Conservation (phyloP, 2,113 vertebrate genomes). For the Callorhinus ursinus region DNA sequence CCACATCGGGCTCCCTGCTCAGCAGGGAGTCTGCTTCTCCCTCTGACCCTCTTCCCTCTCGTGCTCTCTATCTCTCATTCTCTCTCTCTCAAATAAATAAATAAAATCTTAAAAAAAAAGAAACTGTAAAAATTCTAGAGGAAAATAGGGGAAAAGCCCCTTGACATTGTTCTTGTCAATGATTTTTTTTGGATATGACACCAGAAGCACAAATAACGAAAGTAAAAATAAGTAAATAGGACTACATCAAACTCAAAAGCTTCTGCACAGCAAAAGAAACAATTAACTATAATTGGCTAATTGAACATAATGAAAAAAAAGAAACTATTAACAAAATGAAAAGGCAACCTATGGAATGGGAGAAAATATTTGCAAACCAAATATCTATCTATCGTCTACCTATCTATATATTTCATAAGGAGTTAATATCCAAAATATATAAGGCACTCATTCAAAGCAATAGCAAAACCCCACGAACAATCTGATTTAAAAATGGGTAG, state of each 20-base stretch:
- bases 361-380: neutral
- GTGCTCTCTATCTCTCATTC: too few relatives aligned
- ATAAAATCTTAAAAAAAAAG: too few relatives aligned
- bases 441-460: neutral
- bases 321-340: neutral
- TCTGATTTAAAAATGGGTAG: neutral
- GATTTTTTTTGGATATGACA: neutral
- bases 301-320: neutral
- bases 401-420: neutral
- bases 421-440: neutral
- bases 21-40: too few relatives aligned
- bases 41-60: too few relatives aligned
- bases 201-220: neutral
- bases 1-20: too few relatives aligned
- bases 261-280: neutral
- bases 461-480: neutral
- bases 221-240: neutral
- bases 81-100: too few relatives aligned
- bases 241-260: neutral
- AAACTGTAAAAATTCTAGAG: neutral
- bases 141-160: neutral
- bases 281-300: neutral
- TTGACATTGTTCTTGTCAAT: neutral
- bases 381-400: too few relatives aligned
- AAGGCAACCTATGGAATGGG: neutral